phyloP scores from a whole-genome alignment of 2,888 invertebrate genomes.

The Pyrrhosoma nymphula region DNA sequence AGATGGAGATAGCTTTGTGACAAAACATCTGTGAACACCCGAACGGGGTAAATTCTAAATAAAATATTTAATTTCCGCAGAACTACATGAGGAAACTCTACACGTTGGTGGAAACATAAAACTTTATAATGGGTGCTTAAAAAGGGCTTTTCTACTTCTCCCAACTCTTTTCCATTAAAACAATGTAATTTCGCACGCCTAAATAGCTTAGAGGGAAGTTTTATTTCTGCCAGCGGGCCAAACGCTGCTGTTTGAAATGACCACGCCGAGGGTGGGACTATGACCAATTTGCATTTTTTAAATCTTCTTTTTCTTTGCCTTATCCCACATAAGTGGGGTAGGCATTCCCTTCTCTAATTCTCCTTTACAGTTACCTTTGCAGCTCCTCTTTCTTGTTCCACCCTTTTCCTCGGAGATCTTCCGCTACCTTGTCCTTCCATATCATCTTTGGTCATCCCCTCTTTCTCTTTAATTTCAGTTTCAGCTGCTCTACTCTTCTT shows the following conservation, averaged over 20 bases:
- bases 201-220: not conserved
- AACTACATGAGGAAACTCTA: not conserved
- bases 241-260: not conserved
- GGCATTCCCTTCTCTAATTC: no score
- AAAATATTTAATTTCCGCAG: not conserved
- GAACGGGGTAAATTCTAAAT: no score
- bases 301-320: no score
- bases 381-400: not conserved
- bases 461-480: not conserved
- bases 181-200: not conserved
- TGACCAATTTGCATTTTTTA: not conserved
- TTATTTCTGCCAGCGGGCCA: not conserved
- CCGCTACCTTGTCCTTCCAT: not conserved
- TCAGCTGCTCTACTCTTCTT: no score
- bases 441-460: not conserved
- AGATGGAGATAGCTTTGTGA: no score
- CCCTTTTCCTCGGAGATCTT: not conserved
- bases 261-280: no score
- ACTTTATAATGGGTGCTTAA: not conserved
- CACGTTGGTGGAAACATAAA: not conserved
- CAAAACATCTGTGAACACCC: not conserved
- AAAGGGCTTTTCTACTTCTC: not conserved
- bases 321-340: no score
- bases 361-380: no score
- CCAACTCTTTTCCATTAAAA: not conserved